phyloP scores from a whole-genome alignment of 2,888 invertebrate species.

The Strigamia maritima region DNA sequence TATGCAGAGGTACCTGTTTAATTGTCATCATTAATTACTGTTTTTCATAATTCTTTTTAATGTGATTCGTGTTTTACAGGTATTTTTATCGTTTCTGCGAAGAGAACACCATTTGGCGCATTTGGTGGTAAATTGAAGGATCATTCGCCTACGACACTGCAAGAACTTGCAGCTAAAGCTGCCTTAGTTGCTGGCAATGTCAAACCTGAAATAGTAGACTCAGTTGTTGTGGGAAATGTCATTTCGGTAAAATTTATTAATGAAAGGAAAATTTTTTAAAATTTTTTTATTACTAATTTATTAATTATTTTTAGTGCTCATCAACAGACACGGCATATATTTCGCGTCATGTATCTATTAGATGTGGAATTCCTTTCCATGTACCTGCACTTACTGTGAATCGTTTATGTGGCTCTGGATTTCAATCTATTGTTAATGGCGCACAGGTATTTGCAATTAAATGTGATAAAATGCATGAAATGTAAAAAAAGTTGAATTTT shows the following conservation, averaged over 20 bases:
- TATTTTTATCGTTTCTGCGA: conserved; percentile 88
- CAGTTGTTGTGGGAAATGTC: conserved; percentile 86
- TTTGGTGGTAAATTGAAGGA: conserved; percentile 67
- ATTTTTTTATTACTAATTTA: not conserved
- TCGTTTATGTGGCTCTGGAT: conserved; percentile 94
- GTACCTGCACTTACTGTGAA: conserved; percentile 84
- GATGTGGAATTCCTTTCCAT: conserved; percentile 78
- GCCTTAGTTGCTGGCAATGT: conserved; percentile 75
- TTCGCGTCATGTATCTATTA: conserved; percentile 81
- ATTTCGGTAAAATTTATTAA: conserved; percentile 61
- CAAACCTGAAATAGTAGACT: conserved; percentile 80
- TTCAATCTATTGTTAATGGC: conserved; percentile 87
- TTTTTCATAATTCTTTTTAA: not conserved
- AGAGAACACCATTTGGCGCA: conserved; percentile 94
- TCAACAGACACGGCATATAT: conserved; percentile 80
- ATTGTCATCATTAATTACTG: not conserved
- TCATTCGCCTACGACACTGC: conserved; percentile 53
- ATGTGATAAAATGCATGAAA: too few relatives aligned
- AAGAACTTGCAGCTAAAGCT: conserved; percentile 70
- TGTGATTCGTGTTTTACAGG: conserved; percentile 57
- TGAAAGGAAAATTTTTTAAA: not conserved
- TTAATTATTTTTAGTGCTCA: conserved; percentile 59
- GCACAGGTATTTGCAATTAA: conserved; percentile 63
- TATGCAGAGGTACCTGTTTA: not conserved
- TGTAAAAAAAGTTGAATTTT: too few relatives aligned